phyloP scores from a whole-genome alignment of 35 echinoderm and acorn worm genomes.

The Apostichopus californicus region DNA sequence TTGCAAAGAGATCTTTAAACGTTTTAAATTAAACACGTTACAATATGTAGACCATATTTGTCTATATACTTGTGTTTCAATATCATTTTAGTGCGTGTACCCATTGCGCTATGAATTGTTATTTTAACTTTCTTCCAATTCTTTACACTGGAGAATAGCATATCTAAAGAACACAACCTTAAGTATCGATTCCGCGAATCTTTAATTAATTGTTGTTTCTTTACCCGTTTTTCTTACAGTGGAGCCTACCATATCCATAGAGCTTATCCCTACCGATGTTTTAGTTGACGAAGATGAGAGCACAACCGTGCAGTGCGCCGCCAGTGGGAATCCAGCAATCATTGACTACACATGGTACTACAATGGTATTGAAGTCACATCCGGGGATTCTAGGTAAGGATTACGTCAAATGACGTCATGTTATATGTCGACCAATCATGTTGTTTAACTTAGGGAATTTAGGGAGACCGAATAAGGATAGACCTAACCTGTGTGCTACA shows the following conservation, averaged over 20 bases:
- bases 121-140: no score
- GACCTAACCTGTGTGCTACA: not conserved
- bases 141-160: no score
- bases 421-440: not conserved
- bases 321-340: constrained; percentile 66
- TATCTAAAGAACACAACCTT: no score
- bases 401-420: not conserved
- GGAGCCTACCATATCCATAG: constrained; percentile 72
- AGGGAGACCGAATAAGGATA: not conserved
- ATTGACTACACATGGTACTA: constrained; percentile 80
- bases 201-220: no score
- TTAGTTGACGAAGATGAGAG: constrained; percentile 67
- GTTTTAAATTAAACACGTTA: no score
- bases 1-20: no score
- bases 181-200: no score
- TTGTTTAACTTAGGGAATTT: not conserved
- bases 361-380: constrained; percentile 66
- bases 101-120: no score
- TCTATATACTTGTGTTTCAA: no score
- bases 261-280: constrained; percentile 18
- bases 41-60: no score
- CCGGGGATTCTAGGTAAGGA: constrained; percentile 68
- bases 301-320: constrained; percentile 60
- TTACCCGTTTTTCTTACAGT: constrained; percentile 51
- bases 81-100: not conserved